These are phyloP conservation scores for Drosophila ananassae DNA, from an alignment of 1,140 invertebrate genomes.

Conservation along the genomic window DNA sequence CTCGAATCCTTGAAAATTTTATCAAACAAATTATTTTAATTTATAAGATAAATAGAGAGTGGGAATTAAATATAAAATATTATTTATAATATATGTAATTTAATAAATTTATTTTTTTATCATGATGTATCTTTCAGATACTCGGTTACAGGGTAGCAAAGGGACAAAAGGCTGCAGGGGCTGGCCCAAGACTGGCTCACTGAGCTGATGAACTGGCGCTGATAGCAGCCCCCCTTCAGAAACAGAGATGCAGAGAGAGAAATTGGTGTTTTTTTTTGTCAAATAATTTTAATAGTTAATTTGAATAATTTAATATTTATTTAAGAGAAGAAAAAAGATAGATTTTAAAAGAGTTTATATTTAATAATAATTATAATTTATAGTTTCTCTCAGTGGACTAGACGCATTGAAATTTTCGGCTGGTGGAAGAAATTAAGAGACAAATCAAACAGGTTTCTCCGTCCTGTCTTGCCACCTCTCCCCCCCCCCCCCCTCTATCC, in stretches of 20 bases:
- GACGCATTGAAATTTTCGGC: slow-evolving; percentile 40
- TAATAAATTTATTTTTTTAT: too few relatives aligned
- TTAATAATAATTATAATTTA: too few relatives aligned
- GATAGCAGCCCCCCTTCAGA: slow-evolving; percentile 35
- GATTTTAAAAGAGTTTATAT: too few relatives aligned
- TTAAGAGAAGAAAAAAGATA: too few relatives aligned
- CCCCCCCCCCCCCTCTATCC: slow-evolving; percentile 1
- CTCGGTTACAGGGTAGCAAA: slow-evolving; percentile 4
- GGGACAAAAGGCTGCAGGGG: too few relatives aligned
- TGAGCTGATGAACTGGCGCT: slow-evolving; percentile 59
- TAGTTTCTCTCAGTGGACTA: slow-evolving; percentile 10
- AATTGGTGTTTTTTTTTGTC: too few relatives aligned
- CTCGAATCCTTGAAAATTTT: neutral
- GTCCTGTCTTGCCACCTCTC: slow-evolving; percentile 10
- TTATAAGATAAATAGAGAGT: too few relatives aligned
- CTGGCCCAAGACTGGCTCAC: slow-evolving; percentile 41
- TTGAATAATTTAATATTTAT: too few relatives aligned
- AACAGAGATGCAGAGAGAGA: slow-evolving; percentile 10
- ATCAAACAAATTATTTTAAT: neutral
- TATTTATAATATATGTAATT: neutral
- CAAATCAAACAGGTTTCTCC: slow-evolving; percentile 73
- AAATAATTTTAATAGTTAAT: too few relatives aligned
- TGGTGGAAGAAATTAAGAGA: slow-evolving; percentile 76
- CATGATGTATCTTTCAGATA: neutral
- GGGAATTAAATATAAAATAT: too few relatives aligned